Evolutionary conservation across 2,888 invertebrate genomes (phyloP), one percentile per base, ranked within the genome.

Genomic region (Drosophila neonasuta): DNA sequence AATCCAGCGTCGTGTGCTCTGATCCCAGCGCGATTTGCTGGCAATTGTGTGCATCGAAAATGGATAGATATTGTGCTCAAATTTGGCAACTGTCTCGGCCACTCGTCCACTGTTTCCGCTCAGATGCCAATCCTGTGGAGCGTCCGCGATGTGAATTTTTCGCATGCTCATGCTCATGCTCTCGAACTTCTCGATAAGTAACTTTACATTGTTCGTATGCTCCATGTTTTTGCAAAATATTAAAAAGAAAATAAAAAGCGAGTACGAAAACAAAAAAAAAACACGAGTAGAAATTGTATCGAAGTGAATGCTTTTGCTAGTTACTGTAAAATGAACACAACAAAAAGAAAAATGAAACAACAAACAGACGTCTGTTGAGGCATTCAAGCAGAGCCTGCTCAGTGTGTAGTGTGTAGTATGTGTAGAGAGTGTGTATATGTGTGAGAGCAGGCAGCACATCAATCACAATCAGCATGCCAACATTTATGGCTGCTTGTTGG

Each of bases 401-500:
- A 10, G 15, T 10, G 30, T 17, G n/a, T 17, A 10, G 15, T 10
- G 30, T 17, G n/a, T 17, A 10, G 1, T 13, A 1, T 13, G 13
- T 13, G n/a, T n/a, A n/a, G n/a, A n/a, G n/a, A 13, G 13, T 13
- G 13, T 13, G 13, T 13, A 13, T n/a, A n/a, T n/a, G n/a, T n/a
- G n/a, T 10, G 55, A 36, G 60, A 24, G 58, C 58, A 57, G 55
- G 32, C 60, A 24, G 58, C 58, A 57, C 72, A 76, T 74, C 73
- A 74, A 74, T 76, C 73, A 74, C 73, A 76, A 71, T 71, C 71
- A 67, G 32, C 34, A 45, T 56, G 39, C 15, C 32, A 61, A 42
- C 76, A 76, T 74, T 71, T 74, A 67, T 71, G 68, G 74, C 74
- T 59, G 71, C 58, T 52, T 71, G 71, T 71, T 71, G 66, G 46